Evolutionary conservation across 2,888 invertebrate species (phyloP), one percentile per base, ranked within the genome.

Genomic region (Polyploca ridens): DNA sequence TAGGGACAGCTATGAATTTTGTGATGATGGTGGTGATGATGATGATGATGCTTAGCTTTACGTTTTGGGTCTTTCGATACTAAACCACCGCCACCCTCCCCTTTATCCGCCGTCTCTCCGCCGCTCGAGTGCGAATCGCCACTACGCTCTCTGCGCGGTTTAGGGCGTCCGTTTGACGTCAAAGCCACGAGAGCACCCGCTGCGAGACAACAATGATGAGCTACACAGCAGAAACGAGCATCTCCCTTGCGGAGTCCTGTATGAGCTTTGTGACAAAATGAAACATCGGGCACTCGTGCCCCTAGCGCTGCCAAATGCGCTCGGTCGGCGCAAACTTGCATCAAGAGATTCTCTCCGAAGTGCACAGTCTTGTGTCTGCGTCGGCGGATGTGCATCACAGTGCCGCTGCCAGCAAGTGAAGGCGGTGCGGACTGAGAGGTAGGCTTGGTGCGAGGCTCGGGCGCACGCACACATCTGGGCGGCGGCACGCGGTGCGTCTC

Each of bases 281-380:
- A 91, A 75, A 94, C 87, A 76, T 94, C 93, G 27, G 94, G 94
- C 64, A 93, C 84, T 69, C 94, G 87, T 58, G 94, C 94, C 58
- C 94, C 94, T 64, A 94, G 88, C 59, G 94, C 93, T 58, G 94
- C 89, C 70, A 94, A 84, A 75, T 94, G 94, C 19, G 94, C 96
- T 66, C 96, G 95, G 88, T 96, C 96, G 71, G 96, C 96, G 87
- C 96, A 96, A 63, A 96, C 96, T 88, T 96, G 96, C 88, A 96
- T 95, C 74, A 96, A 87, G 38, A 97, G 94, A 86, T 96, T 97
- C 84, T 97, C 97, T 67, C 97, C 97, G 84, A 97, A 97, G 88
- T 97, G 97, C 63, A 97, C 97, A 62, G 97, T 97, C 89, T 97
- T 97, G 90, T 97, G 96, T 67, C 97, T 95, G 64, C 96, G 95